phyloP scores from a whole-genome alignment of 2,888 invertebrate genomes.

The Cerastoderma edule region DNA sequence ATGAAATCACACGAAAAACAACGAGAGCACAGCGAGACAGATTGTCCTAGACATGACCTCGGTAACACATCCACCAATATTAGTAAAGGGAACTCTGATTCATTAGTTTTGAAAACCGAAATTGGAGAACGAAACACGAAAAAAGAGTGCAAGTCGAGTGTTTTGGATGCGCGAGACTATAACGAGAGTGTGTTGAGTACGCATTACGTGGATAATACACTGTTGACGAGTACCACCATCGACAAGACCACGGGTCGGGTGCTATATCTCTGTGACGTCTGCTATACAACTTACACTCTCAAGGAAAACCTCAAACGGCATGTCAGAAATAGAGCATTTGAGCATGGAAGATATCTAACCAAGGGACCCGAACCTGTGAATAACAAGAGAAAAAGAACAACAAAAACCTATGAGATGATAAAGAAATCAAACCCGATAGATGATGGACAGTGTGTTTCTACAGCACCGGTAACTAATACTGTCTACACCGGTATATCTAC shows the following conservation, averaged over 20 bases:
- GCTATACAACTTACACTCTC: slow-evolving; percentile 15
- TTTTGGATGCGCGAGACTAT: too few relatives aligned
- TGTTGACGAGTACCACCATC: not conserved
- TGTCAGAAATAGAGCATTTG: slow-evolving; percentile 21
- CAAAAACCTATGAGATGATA: too few relatives aligned
- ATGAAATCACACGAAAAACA: slow-evolving; percentile 1
- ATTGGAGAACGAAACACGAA: too few relatives aligned
- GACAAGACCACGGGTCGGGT: not conserved
- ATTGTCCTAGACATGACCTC: too few relatives aligned
- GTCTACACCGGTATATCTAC: not conserved
- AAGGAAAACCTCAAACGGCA: slow-evolving; percentile 19
- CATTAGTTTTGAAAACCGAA: too few relatives aligned
- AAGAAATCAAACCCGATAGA: too few relatives aligned
- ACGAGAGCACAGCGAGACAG: too few relatives aligned
- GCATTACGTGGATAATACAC: not conserved
- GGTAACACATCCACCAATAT: too few relatives aligned
- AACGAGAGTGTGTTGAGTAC: not conserved
- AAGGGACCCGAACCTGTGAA: not conserved
- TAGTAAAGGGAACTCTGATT: too few relatives aligned
- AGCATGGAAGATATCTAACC: slow-evolving; percentile 23
- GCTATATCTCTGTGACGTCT: slow-evolving; percentile 23
- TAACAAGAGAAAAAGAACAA: not conserved
- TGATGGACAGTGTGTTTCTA: too few relatives aligned
- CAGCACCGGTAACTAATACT: too few relatives aligned
- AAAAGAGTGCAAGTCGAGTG: too few relatives aligned